These are phyloP conservation scores for Mellilla xanthometata DNA, from an alignment of 2,888 invertebrate species.

Conservation along the genomic window DNA sequence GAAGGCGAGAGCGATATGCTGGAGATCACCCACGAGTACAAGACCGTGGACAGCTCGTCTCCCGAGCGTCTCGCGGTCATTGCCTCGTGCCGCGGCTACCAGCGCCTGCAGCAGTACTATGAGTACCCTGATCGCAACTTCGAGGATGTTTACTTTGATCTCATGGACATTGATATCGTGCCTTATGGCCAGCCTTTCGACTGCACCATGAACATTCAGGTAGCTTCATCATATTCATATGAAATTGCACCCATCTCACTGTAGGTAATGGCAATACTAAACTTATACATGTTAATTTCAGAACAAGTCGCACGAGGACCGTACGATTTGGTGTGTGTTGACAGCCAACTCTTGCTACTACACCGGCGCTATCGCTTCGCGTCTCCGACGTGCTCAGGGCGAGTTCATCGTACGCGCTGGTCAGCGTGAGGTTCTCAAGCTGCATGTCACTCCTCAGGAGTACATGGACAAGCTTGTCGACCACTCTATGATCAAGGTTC, in stretches of 20 bases:
- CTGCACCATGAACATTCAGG: slow-evolving; percentile 85
- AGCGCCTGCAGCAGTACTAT: slow-evolving; percentile 84
- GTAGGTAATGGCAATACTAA: background rate
- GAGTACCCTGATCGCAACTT: slow-evolving; percentile 81
- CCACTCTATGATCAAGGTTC: slow-evolving; percentile 87
- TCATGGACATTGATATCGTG: slow-evolving; percentile 85
- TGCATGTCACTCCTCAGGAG: slow-evolving; percentile 85
- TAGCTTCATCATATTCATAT: slow-evolving; percentile 34
- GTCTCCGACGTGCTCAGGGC: slow-evolving; percentile 84
- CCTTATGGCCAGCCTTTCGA: slow-evolving; percentile 86
- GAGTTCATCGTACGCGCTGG: slow-evolving; percentile 84
- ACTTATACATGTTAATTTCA: slow-evolving; percentile 36
- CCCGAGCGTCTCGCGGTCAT: slow-evolving; percentile 86
- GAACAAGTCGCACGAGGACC: slow-evolving; percentile 84
- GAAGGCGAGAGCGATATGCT: slow-evolving; percentile 85
- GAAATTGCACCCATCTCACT: background rate
- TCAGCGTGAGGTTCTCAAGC: slow-evolving; percentile 83
- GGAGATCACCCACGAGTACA: slow-evolving; percentile 86
- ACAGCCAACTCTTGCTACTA: slow-evolving; percentile 86
- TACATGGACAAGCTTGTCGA: slow-evolving; percentile 88
- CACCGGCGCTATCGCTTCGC: slow-evolving; percentile 86
- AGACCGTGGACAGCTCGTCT: slow-evolving; percentile 84
- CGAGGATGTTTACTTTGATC: slow-evolving; percentile 85
- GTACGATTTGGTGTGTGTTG: slow-evolving; percentile 84
- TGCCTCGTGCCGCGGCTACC: slow-evolving; percentile 85